Conservation (phyloP, 1,140 invertebrate species). For the Heliconius hewitsoni region DNA sequence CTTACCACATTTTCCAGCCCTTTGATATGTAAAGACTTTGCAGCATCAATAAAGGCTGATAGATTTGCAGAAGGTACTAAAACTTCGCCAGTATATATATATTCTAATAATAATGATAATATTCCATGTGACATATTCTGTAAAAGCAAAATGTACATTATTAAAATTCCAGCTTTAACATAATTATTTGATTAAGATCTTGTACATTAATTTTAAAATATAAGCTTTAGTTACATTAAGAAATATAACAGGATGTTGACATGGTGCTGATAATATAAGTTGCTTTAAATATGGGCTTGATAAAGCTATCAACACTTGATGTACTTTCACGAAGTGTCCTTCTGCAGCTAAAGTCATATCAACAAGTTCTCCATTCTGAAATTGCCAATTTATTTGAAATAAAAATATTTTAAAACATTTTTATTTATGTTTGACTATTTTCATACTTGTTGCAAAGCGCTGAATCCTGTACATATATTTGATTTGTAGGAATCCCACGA, state of each 20-base stretch:
- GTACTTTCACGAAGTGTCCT: constrained; percentile 87
- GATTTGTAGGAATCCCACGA: constrained; percentile 67
- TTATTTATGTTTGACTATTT: background rate
- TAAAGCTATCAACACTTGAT: constrained; percentile 88
- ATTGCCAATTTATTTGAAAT: background rate
- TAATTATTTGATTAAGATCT: background rate
- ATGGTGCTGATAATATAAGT: constrained; percentile 88
- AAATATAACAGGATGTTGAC: constrained; percentile 90
- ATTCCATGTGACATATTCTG: constrained; percentile 73
- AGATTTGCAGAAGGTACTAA: constrained; percentile 63
- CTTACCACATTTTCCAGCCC: constrained; percentile 71
- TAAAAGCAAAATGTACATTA: constrained; percentile 40
- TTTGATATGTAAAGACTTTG: constrained; percentile 74
- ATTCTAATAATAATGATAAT: constrained; percentile 67
- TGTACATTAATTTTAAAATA: background rate
- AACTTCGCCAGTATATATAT: constrained; percentile 77
- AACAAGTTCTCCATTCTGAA: constrained; percentile 86
- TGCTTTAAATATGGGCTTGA: constrained; percentile 89
- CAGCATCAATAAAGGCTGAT: constrained; percentile 65
- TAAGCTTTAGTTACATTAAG: constrained; percentile 65
- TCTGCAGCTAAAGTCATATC: constrained; percentile 91
- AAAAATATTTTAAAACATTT: constrained; percentile 9
- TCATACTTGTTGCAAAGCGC: constrained; percentile 64
- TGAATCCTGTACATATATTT: constrained; percentile 65
- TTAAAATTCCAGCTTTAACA: background rate